Base-by-base conservation (phyloP, 2,888 invertebrate genomes). In the Agrochola lychnidis region DNA sequence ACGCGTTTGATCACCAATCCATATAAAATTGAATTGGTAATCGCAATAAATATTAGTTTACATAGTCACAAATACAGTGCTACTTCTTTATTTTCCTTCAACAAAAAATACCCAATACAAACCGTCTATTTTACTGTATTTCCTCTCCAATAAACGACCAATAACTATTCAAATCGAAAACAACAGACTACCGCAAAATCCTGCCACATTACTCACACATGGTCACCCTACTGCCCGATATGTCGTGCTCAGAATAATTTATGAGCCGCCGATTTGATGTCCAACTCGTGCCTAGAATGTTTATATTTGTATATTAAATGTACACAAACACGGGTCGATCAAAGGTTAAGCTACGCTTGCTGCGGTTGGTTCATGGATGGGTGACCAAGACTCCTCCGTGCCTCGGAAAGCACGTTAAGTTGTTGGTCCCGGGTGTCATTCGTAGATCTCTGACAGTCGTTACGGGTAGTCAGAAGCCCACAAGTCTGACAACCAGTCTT, bases 241-340 rank as follows among this genome's bases (percentile, higher is more conserved):
- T 77, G 48, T 71, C 87, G 88, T 83, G 89, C 45, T 57, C 67
- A 56, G 91, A 90, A 91, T 91, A 88, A 90, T 89, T 88, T 76
- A 90, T 84, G 87, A 87, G 77, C 70, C 73, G 73, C 70, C 76
- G 78, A 82, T 84, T 83, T 87, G 77, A 89, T 80, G 78, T 45
- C 76, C 67, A 63, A 82, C 84, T 80, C 86, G 87, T 86, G 87
- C 73, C 66, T 51, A 4, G 79, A 82, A 87, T 90, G 84, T 87
- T 75, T 85, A 80, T 82, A 76, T 87, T 81, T 76, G 68, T 78
- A 16, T 68, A 72, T 69, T 76, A 73, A 82, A 84, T 36, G 72
- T 70, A 77, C 72, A 87, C 72, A 82, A 76, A 87, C 25, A 16
- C 57, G 57, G 57, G 16, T 25, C 14, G 25, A 57, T 25, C n/a